phyloP scores from a whole-genome alignment of 2,888 invertebrate species.

The Pegoplata infirma region DNA sequence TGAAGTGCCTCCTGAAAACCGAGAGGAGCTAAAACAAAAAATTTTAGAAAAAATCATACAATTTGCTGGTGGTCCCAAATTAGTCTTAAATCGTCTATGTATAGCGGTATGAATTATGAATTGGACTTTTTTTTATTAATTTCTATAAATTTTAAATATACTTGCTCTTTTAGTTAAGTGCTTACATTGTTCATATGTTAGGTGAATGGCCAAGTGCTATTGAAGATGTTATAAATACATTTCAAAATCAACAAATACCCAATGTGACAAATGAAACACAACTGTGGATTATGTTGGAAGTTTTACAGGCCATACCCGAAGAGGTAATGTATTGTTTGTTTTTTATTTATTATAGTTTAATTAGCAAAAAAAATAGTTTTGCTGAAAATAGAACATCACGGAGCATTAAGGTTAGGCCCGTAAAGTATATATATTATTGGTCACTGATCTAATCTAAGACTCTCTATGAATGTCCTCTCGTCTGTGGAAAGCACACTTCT shows the following conservation, averaged over 20 bases:
- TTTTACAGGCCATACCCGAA: slow-evolving; percentile 91
- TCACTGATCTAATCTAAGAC: too few relatives aligned
- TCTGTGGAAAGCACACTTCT: too few relatives aligned
- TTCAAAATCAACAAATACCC: slow-evolving; percentile 81
- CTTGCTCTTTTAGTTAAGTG: slow-evolving; percentile 84
- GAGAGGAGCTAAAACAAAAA: slow-evolving; percentile 86
- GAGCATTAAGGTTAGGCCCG: too few relatives aligned
- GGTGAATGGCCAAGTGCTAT: slow-evolving; percentile 83
- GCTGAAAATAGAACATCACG: too few relatives aligned
- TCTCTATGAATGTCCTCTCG: too few relatives aligned
- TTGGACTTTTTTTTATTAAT: background rate
- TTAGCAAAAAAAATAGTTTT: too few relatives aligned
- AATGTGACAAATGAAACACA: slow-evolving; percentile 81
- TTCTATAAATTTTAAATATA: background rate
- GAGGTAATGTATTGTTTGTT: slow-evolving; percentile 87
- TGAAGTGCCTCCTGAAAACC: slow-evolving; percentile 89
- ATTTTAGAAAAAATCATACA: slow-evolving; percentile 87
- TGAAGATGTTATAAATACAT: slow-evolving; percentile 85
- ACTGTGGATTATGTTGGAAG: slow-evolving; percentile 86
- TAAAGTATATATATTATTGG: too few relatives aligned
- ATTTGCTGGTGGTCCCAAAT: slow-evolving; percentile 89
- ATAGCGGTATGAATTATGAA: slow-evolving; percentile 85
- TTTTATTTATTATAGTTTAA: too few relatives aligned
- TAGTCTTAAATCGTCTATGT: slow-evolving; percentile 91
- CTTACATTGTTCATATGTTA: slow-evolving; percentile 86